Evolutionary conservation across 2,797 vertebrate species (phyloP), one percentile per base, ranked within the genome.

Genomic region (Petrocephalus sullivani): DNA sequence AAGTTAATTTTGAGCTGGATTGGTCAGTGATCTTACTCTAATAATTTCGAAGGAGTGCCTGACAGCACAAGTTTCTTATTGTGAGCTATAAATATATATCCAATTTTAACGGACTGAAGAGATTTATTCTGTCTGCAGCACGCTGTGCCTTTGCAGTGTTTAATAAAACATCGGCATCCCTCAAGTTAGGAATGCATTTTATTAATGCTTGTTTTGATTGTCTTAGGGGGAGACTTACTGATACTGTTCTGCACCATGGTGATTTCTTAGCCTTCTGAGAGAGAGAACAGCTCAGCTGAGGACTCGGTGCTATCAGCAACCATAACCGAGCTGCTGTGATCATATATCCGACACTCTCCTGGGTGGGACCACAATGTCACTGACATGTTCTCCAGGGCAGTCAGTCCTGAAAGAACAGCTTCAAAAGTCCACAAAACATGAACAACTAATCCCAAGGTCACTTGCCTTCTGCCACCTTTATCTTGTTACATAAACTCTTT

Each of bases 131-230:
- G 88, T 85, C 58, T 87, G 85, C 49, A 84, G 3, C 41, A 46
- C 4, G 41, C 58, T 82, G 86, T 88, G 67, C 86, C 87, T 78
- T 7, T 51, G 85, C 87, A 89, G 75, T 86, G 67, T 87, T 91
- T 91, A 91, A 91, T 92, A 91, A 91, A 91, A 90, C 90, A 91
- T 91, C 87, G 87, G 71, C 87, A 90, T 83, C 88, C 88, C 89
- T 88, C 67, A 87, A 56, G 88, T 90, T 85, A 86, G 85, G 89
- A 90, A 90, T 91, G 90, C 78, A 33, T 91, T 90, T 85, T 87
- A 90, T 91, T 91, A 92, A 91, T 89, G 85, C 71, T 64, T 75
- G 23, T 88, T 90, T 58, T 71, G 88, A 91, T 90, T 90, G 88
- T 91, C 89, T 91, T 88, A 90, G 89, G 67, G 88, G 7, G 56